Conservation (phyloP, 2,888 invertebrate species). For the Gymnosoma rotundatum region DNA sequence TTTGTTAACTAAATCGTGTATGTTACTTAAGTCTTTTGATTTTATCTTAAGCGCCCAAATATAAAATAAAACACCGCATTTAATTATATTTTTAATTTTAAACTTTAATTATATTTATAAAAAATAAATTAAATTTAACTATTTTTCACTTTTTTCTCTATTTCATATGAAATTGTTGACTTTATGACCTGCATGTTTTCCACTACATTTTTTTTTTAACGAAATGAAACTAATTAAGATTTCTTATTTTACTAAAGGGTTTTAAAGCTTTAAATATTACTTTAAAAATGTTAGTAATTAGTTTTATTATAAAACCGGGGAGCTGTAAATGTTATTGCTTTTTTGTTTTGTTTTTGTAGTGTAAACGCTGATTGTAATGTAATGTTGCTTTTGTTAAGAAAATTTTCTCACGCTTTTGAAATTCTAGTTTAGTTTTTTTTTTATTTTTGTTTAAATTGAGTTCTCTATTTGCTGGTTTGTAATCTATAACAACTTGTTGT, state of each 20-base stretch:
- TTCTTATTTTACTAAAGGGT: constrained; percentile 9
- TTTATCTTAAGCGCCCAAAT: not conserved
- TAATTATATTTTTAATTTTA: not conserved
- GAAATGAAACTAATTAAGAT: constrained; percentile 30
- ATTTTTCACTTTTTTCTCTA: constrained; percentile 30
- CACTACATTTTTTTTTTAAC: not conserved
- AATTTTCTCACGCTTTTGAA: constrained; percentile 55
- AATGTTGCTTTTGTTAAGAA: not conserved
- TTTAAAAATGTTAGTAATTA: not conserved
- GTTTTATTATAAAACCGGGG: not conserved
- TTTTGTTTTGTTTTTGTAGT: not conserved
- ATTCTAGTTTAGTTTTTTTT: constrained; percentile 29
- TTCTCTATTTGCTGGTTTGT: constrained; percentile 2
- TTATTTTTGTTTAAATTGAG: not conserved
- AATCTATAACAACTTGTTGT: constrained; percentile 38
- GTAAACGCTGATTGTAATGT: not conserved
- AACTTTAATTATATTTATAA: not conserved
- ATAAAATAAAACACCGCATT: too few relatives aligned
- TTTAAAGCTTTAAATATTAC: constrained; percentile 17
- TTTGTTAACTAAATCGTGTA: not conserved
- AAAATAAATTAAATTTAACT: not conserved
- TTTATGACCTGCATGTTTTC: constrained; percentile 17
- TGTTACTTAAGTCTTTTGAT: constrained; percentile 53
- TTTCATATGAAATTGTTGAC: constrained; percentile 26
- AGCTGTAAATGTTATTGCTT: not conserved